Conservation (phyloP, 2,888 invertebrate genomes). For the Chloroclysta siterata region DNA sequence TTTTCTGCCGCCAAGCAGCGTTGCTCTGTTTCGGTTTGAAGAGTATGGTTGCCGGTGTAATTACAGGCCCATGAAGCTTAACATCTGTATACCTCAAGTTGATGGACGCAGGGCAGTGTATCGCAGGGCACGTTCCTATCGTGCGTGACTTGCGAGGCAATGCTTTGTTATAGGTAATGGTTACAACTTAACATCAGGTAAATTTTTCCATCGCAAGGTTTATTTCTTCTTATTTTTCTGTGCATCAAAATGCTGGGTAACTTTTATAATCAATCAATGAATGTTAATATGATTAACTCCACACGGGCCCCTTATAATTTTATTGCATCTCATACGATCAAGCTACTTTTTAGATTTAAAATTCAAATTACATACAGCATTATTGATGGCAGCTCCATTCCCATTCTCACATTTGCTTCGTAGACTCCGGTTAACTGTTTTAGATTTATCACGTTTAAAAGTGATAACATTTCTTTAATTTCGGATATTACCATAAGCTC, state of each 20-base stretch:
- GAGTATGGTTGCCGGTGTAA: too few relatives aligned
- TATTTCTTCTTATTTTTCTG: too few relatives aligned
- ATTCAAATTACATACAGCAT: conserved; percentile 20
- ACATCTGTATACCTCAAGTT: too few relatives aligned
- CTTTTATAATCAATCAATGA: conserved; percentile 47
- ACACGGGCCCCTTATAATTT: conserved; percentile 31
- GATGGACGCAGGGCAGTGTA: too few relatives aligned
- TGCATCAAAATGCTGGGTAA: neutral
- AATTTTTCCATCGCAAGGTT: too few relatives aligned
- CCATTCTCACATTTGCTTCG: conserved; percentile 22
- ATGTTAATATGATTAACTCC: conserved; percentile 21
- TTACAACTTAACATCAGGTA: too few relatives aligned
- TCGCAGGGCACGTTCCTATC: too few relatives aligned
- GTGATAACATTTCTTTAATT: conserved; percentile 21
- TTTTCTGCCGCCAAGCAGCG: too few relatives aligned
- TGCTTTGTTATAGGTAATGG: too few relatives aligned
- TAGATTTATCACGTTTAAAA: conserved; percentile 20
- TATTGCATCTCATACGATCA: conserved; percentile 22
- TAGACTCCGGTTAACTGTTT: conserved; percentile 14
- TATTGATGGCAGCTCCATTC: conserved; percentile 15
- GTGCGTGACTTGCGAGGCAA: too few relatives aligned
- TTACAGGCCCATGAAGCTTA: too few relatives aligned
- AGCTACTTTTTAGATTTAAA: conserved; percentile 32
- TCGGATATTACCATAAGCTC: conserved; percentile 15
- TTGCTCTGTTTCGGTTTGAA: too few relatives aligned